phyloP scores from a whole-genome alignment of 2,888 invertebrate genomes.

The Eucera pruinosa region DNA sequence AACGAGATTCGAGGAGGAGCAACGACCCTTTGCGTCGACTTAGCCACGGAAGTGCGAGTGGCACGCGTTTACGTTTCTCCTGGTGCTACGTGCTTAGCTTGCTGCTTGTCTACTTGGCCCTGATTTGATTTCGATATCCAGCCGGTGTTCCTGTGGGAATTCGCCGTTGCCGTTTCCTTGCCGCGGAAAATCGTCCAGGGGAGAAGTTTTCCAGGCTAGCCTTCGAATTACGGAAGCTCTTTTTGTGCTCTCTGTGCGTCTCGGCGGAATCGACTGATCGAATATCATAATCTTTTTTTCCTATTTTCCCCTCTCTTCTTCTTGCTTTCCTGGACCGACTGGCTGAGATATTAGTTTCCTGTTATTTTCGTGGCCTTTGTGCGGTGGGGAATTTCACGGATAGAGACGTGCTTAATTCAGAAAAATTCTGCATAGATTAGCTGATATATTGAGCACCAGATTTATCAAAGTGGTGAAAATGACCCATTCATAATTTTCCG shows the following conservation, averaged over 20 bases:
- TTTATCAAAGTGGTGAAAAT: no score
- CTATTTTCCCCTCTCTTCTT: background rate
- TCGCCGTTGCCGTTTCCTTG: constrained; percentile 27
- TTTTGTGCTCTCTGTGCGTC: constrained; percentile 18
- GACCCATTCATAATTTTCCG: no score
- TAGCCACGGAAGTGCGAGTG: constrained; percentile 46
- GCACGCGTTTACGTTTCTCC: constrained; percentile 47
- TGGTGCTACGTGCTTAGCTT: constrained; percentile 64
- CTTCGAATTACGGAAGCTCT: constrained; percentile 37
- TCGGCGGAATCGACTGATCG: constrained; percentile 36
- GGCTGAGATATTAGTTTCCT: constrained; percentile 18
- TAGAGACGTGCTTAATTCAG: background rate
- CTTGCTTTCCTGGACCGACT: background rate
- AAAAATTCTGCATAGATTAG: background rate
- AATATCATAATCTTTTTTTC: constrained; percentile 33
- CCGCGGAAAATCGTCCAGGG: constrained; percentile 23
- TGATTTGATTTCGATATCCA: constrained; percentile 78
- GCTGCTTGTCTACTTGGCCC: constrained; percentile 68
- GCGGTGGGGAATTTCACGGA: background rate
- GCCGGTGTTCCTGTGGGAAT: constrained; percentile 43
- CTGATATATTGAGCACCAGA: no score
- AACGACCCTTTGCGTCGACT: constrained; percentile 23
- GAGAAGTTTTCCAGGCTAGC: constrained; percentile 16
- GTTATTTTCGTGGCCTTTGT: constrained; percentile 1
- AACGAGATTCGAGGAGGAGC: constrained; percentile 36